Evolutionary conservation across 2,797 vertebrate species (phyloP).

Genomic region (Megalops cyprinoides): DNA sequence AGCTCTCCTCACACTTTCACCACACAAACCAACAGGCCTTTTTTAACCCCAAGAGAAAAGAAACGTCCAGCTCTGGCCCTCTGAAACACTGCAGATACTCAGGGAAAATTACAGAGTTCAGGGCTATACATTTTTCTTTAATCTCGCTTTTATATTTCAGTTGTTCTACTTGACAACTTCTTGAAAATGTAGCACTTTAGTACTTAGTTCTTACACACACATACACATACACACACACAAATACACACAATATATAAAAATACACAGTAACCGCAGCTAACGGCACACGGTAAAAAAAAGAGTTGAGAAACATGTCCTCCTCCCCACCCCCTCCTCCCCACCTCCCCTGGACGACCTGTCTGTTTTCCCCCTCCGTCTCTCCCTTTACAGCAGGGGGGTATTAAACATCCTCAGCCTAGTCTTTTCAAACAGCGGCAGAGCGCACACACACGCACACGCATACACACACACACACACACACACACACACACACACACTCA

Average conservation of each 20-base stretch:
- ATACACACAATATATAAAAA: slow-evolving; percentile 23
- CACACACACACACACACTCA: slow-evolving; percentile 49
- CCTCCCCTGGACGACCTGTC: background rate
- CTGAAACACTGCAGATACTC: background rate
- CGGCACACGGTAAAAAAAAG: slow-evolving; percentile 62
- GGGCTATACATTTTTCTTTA: background rate
- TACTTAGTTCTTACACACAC: slow-evolving; percentile 26
- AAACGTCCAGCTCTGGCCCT: slow-evolving; percentile 11
- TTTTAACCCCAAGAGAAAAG: background rate
- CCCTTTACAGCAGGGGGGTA: slow-evolving; percentile 36
- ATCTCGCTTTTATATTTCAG: background rate
- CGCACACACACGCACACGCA: slow-evolving; percentile 31
- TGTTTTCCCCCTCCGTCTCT: slow-evolving; percentile 15
- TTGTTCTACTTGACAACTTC: background rate
- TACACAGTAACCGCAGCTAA: slow-evolving; percentile 40
- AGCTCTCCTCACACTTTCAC: slow-evolving; percentile 23
- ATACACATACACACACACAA: slow-evolving; percentile 15
- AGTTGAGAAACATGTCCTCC: background rate
- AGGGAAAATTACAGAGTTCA: background rate
- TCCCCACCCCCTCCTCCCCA: slow-evolving; percentile 18
- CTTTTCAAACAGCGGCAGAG: slow-evolving; percentile 43
- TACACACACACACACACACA: slow-evolving; percentile 27
- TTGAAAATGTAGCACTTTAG: background rate
- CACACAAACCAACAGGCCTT: slow-evolving; percentile 31
- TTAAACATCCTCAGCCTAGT: slow-evolving; percentile 38